Evolutionary conservation across 2,113 vertebrate species (phyloP).

Genomic region (Pongo pygmaeus): DNA sequence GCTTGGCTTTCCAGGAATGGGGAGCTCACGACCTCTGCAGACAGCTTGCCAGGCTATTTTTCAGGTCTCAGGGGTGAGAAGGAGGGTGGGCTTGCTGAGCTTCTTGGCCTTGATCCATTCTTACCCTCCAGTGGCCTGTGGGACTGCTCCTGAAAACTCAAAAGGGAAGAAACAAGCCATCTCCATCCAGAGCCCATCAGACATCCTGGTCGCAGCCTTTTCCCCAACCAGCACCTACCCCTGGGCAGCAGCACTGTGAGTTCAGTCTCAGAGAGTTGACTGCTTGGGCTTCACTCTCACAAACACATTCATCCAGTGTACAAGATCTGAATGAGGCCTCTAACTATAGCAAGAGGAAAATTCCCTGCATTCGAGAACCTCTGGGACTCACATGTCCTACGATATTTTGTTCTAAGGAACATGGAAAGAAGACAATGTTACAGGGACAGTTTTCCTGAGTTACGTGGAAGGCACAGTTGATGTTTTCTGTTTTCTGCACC

Average conservation of each 20-base stretch:
- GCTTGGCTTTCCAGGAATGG: not conserved
- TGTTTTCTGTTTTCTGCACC: not conserved
- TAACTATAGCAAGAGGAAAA: not conserved
- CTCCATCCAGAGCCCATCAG: not conserved
- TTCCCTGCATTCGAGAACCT: not conserved
- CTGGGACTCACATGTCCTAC: not conserved
- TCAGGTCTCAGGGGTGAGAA: not conserved
- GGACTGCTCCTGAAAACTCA: not conserved
- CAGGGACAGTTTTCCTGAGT: not conserved
- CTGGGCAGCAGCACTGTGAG: not conserved
- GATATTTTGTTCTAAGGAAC: constrained; percentile 14
- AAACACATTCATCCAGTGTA: not conserved
- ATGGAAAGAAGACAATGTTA: not conserved
- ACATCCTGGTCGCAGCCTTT: not conserved
- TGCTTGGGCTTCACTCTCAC: not conserved
- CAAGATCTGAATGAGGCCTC: not conserved
- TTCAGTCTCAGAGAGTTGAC: not conserved
- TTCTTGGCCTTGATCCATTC: not conserved
- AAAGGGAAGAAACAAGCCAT: not conserved
- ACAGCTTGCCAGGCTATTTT: not conserved
- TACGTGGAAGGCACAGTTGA: not conserved
- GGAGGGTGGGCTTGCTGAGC: not conserved
- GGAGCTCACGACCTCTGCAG: rapidly evolving
- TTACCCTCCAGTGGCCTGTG: not conserved
- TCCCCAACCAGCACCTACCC: rapidly evolving